These are phyloP conservation scores for Pseudotriccus pelzelni DNA, from an alignment of 2,797 vertebrate genomes.

Conservation along the genomic window DNA sequence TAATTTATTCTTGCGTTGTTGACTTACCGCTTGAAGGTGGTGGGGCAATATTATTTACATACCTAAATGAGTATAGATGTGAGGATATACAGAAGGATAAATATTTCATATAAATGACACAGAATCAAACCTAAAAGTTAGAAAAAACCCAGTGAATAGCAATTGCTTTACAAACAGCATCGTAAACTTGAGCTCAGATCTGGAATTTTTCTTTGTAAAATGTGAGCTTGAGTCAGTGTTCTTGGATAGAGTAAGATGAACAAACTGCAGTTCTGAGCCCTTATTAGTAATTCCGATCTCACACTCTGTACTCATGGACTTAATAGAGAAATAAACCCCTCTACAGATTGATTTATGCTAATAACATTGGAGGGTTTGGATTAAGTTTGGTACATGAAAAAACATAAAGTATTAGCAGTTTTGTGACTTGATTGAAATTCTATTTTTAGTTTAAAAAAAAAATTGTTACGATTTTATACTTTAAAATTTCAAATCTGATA, in stretches of 20 bases:
- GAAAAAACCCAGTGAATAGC: neutral
- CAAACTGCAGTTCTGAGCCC: neutral
- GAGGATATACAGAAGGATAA: neutral
- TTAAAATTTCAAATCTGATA: neutral
- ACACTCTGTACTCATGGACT: neutral
- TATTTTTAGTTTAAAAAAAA: neutral
- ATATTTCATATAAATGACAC: neutral
- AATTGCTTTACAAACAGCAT: neutral
- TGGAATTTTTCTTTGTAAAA: neutral
- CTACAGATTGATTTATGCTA: neutral
- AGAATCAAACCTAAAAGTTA: neutral
- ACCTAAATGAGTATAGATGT: neutral
- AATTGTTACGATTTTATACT: neutral
- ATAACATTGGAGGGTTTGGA: neutral
- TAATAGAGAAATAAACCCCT: neutral
- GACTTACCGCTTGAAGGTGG: neutral
- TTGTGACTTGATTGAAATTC: neutral
- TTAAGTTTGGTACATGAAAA: neutral
- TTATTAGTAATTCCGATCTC: neutral
- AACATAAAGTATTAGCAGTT: neutral
- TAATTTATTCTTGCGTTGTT: neutral
- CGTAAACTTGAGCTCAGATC: neutral
- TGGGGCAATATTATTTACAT: neutral
- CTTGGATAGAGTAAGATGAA: neutral
- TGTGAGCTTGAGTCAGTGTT: neutral